These are phyloP conservation scores for Phalacrocorax carbo DNA, from an alignment of 2,113 vertebrate species.

Conservation along the genomic window DNA sequence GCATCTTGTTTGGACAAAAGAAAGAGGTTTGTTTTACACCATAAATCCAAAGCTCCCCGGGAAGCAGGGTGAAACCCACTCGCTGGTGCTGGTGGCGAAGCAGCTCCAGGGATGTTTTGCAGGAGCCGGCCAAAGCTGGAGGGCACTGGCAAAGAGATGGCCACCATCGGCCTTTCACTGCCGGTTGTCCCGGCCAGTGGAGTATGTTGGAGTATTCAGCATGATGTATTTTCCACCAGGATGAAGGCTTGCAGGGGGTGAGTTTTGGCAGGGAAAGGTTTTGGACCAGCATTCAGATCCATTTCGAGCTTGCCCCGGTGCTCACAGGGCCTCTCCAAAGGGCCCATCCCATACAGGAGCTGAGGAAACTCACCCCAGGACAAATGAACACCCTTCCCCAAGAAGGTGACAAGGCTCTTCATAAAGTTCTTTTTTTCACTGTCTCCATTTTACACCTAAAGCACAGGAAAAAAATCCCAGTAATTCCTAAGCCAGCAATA, in stretches of 20 bases:
- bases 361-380: neutral
- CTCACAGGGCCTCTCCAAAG: neutral
- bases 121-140: neutral
- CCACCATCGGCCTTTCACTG: neutral
- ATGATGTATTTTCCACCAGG: neutral
- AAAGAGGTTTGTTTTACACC: neutral
- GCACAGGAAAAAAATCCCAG: neutral
- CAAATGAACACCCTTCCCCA: neutral
- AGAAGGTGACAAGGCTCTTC: neutral
- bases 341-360: neutral
- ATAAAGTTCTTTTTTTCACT: neutral
- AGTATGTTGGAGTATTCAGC: neutral
- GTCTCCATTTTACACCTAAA: neutral
- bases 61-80: neutral
- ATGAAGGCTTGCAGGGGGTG: neutral
- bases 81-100: fast-evolving
- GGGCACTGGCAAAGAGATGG: neutral
- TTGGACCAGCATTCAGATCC: fast-evolving
- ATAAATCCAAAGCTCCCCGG: neutral
- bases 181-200: neutral
- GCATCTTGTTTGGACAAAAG: neutral
- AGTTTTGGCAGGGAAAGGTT: neutral
- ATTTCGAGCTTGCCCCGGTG: neutral
- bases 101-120: neutral
- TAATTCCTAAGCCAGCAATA: neutral